Conservation (phyloP, 2,888 invertebrate species). For the Acanthacorydalis orientalis region DNA sequence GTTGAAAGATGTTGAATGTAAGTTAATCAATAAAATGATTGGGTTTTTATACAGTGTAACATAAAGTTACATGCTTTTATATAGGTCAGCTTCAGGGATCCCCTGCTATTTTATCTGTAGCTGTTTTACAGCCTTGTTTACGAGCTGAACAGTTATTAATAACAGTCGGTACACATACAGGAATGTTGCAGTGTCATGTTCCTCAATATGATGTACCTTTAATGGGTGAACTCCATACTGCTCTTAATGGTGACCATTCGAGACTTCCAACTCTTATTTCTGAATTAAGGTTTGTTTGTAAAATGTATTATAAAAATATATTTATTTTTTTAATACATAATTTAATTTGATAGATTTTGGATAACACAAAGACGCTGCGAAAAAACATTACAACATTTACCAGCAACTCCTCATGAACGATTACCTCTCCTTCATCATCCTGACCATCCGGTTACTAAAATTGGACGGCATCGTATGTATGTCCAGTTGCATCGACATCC, state of each 20-base stretch:
- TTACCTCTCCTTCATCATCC: constrained; percentile 68
- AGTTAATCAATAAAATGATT: constrained; percentile 17
- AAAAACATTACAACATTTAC: constrained; percentile 85
- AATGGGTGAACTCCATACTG: constrained; percentile 64
- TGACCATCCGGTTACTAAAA: constrained; percentile 59
- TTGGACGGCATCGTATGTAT: constrained; percentile 65
- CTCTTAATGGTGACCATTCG: constrained; percentile 56
- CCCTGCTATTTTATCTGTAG: constrained; percentile 82
- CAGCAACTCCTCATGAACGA: constrained; percentile 72
- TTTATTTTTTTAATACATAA: neutral
- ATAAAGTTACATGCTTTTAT: constrained; percentile 11
- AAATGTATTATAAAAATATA: neutral
- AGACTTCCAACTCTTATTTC: constrained; percentile 49
- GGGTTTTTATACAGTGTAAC: too few relatives aligned
- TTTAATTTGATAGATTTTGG: constrained; percentile 48
- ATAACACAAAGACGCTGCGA: constrained; percentile 83
- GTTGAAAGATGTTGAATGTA: constrained; percentile 55
- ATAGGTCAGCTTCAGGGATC: constrained; percentile 75
- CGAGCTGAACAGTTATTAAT: constrained; percentile 83
- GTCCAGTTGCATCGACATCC: constrained; percentile 72
- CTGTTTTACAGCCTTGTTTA: constrained; percentile 76
- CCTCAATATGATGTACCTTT: constrained; percentile 72
- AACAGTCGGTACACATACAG: constrained; percentile 88
- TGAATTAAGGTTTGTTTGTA: constrained; percentile 30
- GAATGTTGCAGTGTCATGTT: constrained; percentile 79